phyloP scores from a whole-genome alignment of 1,140 invertebrate species.

The Hydropsyche tenuis region DNA sequence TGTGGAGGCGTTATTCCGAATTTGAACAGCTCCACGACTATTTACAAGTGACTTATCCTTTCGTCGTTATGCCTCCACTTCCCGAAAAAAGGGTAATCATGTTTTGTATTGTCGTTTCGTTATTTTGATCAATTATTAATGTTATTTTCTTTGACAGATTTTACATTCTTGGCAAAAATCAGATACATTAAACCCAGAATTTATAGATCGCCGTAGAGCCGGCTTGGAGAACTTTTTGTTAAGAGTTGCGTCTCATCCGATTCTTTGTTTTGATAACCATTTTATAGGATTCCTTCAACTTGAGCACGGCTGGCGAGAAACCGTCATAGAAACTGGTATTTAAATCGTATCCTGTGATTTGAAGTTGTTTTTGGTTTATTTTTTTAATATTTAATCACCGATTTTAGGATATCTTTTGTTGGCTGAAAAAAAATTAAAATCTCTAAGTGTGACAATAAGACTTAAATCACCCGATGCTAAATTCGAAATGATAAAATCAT shows the following conservation, averaged over 20 bases:
- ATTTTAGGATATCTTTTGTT: conserved; percentile 70
- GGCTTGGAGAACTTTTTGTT: conserved; percentile 84
- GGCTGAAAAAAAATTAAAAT: conserved; percentile 79
- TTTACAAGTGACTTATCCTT: conserved; percentile 78
- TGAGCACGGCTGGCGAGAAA: conserved; percentile 79
- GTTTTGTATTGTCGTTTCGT: background rate
- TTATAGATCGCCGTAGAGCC: conserved; percentile 79
- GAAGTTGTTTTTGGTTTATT: background rate
- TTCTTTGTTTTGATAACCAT: conserved; percentile 76
- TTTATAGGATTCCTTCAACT: conserved; percentile 79
- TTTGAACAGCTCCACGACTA: conserved; percentile 82
- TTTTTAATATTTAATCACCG: conserved; percentile 8
- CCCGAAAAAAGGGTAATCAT: conserved; percentile 77
- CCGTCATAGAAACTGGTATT: conserved; percentile 74
- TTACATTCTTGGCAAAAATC: conserved; percentile 84
- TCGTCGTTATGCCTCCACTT: conserved; percentile 78
- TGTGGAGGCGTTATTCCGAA: conserved; percentile 85
- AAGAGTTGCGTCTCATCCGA: conserved; percentile 75
- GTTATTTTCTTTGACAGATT: conserved; percentile 53
- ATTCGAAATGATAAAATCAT: conserved; percentile 79
- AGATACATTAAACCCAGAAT: conserved; percentile 86
- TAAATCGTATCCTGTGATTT: conserved; percentile 31
- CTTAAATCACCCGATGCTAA: conserved; percentile 75
- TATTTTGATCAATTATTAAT: background rate
- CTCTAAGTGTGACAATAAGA: conserved; percentile 75